phyloP scores from a whole-genome alignment of 1,140 invertebrate genomes.

The Tribolium castaneum region DNA sequence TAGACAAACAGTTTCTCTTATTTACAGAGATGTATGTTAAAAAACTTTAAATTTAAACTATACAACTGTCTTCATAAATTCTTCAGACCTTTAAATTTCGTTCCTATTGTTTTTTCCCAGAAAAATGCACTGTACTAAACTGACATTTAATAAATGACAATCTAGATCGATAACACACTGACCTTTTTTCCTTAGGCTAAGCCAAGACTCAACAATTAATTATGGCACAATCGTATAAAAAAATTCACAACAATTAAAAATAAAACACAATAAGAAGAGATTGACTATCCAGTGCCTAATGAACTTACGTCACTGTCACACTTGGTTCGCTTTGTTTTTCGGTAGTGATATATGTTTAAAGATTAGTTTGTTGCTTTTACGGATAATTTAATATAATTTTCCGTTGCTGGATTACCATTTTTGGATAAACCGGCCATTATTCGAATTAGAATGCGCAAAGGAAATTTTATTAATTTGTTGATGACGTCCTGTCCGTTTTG shows the following conservation, averaged over 20 bases:
- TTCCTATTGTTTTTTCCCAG: not conserved
- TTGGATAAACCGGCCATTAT: constrained; percentile 22
- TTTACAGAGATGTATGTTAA: constrained; percentile 21
- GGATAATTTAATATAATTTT: constrained; percentile 28
- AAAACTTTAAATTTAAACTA: constrained; percentile 9
- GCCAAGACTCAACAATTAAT: not conserved
- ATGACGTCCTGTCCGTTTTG: not conserved
- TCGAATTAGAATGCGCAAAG: constrained; percentile 2
- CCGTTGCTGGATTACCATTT: constrained; percentile 2
- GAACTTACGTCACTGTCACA: constrained; percentile 27
- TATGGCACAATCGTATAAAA: not conserved
- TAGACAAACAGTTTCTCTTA: constrained; percentile 28
- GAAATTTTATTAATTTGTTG: constrained; percentile 8
- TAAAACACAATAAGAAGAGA: not conserved
- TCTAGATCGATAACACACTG: constrained; percentile 25
- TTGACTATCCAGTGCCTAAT: constrained; percentile 1
- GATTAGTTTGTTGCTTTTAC: constrained; percentile 11
- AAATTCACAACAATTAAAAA: constrained; percentile 19
- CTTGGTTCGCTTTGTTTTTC: constrained; percentile 4
- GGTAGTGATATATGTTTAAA: constrained; percentile 14
- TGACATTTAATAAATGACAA: constrained; percentile 26
- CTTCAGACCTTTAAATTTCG: not conserved
- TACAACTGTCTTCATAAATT: constrained; percentile 17
- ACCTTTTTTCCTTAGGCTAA: constrained; percentile 20
- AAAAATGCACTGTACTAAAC: not conserved